Base-by-base conservation (phyloP, 2,888 invertebrate species). In the Clostera curtula region DNA sequence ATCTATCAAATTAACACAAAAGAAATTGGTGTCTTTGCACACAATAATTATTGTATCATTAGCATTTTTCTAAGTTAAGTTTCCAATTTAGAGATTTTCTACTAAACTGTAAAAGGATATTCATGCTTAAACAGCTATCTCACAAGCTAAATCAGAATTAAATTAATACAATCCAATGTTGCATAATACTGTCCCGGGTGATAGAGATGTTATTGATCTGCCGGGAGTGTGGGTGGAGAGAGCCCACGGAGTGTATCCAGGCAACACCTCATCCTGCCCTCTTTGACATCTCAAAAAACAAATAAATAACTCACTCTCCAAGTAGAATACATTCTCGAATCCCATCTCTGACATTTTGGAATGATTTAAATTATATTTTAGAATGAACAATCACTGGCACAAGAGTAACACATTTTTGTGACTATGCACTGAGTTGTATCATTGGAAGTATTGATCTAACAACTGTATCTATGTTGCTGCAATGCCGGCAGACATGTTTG, bases 151-250 rank as follows among this genome's bases (percentile, higher is more conserved):
- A 46, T 34, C 43, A 37, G 47, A 41, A 49, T 34, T 43, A 40
- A 43, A 43, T 45, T 12, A 31, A 25, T 46, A 31, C 48, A 51
- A 34, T 48, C 37, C 51, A 51, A 50, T 53, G 60, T 77, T 79
- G 83, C 80, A 82, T 83, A 82, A 82, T 54, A 52, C 66, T 56
- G 49, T 82, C 74, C 79, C 50, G 39, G 54, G 56, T 61, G 52
- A 67, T 65, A 60, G 70, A 79, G 76, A 75, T 72, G 65, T 72
- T 82, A 80, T 83, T 82, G 82, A 80, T 82, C 76, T 72, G 73
- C 45, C 56, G 44, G 56, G 60, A 57, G 62, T 60, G 57, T 50
- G 54, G 61, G 60, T 53, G 55, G 66, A 61, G 64, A 67, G 65
- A 61, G 64, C 64, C 64, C 57, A 46, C 42, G 57, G 76, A 68